Evolutionary conservation across 1,140 invertebrate species (phyloP).

Genomic region (Catajapyx aquilonaris): DNA sequence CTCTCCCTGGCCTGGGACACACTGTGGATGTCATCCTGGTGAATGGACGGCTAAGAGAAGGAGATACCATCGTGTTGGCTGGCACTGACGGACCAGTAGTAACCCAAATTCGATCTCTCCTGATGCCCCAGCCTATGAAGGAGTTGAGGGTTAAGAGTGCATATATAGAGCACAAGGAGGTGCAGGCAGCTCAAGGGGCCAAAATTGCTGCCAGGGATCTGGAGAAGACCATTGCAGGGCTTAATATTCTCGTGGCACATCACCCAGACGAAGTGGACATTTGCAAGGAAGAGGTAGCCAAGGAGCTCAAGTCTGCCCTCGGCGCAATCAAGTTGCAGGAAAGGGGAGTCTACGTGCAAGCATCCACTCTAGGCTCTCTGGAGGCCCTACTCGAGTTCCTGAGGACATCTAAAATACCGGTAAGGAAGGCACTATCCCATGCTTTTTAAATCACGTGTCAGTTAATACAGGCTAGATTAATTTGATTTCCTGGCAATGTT

Average conservation of each 20-base stretch:
- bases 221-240: constrained; percentile 87
- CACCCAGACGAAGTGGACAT: constrained; percentile 86
- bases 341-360: constrained; percentile 94
- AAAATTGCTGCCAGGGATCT: constrained; percentile 96
- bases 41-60: constrained; percentile 79
- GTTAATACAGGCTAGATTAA: too few relatives aligned
- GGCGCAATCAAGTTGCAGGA: constrained; percentile 79
- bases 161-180: constrained; percentile 87
- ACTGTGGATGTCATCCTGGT: constrained; percentile 98
- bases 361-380: constrained; percentile 91
- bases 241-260: constrained; percentile 72
- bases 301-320: constrained; percentile 66
- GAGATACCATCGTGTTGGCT: constrained; percentile 84
- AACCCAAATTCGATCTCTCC: constrained; percentile 85
- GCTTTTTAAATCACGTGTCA: constrained; percentile 5
- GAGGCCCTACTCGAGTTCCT: constrained; percentile 95
- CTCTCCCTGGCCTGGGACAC: constrained; percentile 88
- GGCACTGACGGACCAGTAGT: constrained; percentile 96
- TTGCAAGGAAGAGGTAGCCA: constrained; percentile 54
- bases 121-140: constrained; percentile 95
- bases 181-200: constrained; percentile 90
- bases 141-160: constrained; percentile 96
- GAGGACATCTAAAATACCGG: constrained; percentile 84
- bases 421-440: constrained; percentile 25
- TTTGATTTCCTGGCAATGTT: too few relatives aligned